Base-by-base conservation (phyloP, 1,140 invertebrate species). In the Neotoxoptera formosana region DNA sequence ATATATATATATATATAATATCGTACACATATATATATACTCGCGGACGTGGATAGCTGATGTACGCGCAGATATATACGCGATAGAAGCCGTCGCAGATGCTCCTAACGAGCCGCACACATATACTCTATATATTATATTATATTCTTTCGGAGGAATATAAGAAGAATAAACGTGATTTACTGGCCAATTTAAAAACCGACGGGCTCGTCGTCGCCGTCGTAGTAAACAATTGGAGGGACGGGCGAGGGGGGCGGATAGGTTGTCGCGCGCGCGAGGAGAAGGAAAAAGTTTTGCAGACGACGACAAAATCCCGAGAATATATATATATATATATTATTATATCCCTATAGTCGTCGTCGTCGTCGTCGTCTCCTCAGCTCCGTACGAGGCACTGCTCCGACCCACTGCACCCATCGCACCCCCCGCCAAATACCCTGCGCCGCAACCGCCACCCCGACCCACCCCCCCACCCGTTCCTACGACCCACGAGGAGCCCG, bases 171-270 rank as follows among this genome's bases (percentile, higher is more conserved):
- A 93, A 93, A 93, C 91, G 91, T 93, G 91, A 93, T 93, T 93
- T 93, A 93, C 81, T 93, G 91, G 76, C 48, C 91, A 93, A 93
- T 93, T 93, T 93, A 93, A 93, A 93, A 93, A 93, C 91, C 91
- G 45, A 93, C 67, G 91, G 76, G 91, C 47, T 83, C 91, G 91
- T 92, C 81, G 91, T 81, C 91, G 67, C 76, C 76, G 60, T 81
- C 87, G 91, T 93, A 67, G 91, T 86, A 93, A 93, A 93, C 81
- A 93, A 93, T 86, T 86, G 81, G 17, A 34, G 36, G 14, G n/a
- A 45, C 11, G 30, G 60, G 60, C 14, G 60, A 30, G 60, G 60
- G n/a, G 60, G n/a, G 60, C 14, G 60, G 60, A 76, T 76, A 76
- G 60, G 60, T 76, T 76, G 60, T 76, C 60, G 30, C 60, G 45